Conservation (phyloP, 2,888 invertebrate genomes). For the Mamestra brassicae region DNA sequence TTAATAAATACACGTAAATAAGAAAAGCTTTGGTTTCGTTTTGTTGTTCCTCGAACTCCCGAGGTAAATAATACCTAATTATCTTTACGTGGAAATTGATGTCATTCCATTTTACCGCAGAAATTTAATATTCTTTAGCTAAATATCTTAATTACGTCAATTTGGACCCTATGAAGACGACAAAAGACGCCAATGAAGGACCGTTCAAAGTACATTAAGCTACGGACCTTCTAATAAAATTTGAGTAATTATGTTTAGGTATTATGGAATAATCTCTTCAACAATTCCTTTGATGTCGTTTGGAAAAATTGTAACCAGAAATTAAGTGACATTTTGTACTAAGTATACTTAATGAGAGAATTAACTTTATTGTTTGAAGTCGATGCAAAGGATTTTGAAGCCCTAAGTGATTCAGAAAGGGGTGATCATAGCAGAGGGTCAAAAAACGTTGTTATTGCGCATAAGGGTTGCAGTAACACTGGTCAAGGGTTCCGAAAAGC, state of each 20-base stretch:
- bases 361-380: constrained; percentile 19
- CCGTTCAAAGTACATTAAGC: constrained; percentile 65
- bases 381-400: constrained; percentile 2
- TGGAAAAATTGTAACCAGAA: constrained; percentile 30
- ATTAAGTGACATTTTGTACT: constrained; percentile 31
- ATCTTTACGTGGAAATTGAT: constrained; percentile 58
- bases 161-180: constrained; percentile 62
- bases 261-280: constrained; percentile 61
- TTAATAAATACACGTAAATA: background rate
- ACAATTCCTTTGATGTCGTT: constrained; percentile 58
- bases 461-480: background rate
- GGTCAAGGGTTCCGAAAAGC: background rate
- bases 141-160: constrained; percentile 69
- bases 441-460: background rate
- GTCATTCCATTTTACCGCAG: constrained; percentile 57
- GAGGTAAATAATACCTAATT: constrained; percentile 48
- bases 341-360: constrained; percentile 14
- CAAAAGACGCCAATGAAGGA: constrained; percentile 65
- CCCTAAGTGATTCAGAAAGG: background rate
- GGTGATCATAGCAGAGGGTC: background rate
- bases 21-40: background rate
- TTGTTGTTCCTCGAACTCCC: constrained; percentile 20
- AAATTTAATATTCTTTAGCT: constrained; percentile 62
- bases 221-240: constrained; percentile 63
- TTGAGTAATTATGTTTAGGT: constrained; percentile 65